A percentile compares a stretch with the other conserved stretches of the same genome.
These are phyloP conservation scores for Mesoligia furuncula DNA, from an alignment of 2,888 invertebrate species.

Conservation along the genomic window DNA sequence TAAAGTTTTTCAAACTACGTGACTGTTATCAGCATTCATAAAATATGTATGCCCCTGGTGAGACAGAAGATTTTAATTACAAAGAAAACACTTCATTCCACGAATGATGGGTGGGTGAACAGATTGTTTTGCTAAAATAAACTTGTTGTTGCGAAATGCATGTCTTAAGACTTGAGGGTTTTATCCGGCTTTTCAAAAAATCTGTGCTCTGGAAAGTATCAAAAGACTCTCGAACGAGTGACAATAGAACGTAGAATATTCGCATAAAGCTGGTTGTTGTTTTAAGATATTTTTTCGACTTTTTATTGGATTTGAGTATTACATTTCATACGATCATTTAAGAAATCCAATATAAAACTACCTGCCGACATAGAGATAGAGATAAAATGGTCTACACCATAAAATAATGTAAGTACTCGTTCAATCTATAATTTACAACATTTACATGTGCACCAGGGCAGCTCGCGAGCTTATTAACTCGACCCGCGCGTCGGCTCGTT, in stretches of 20 bases:
- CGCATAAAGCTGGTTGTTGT: not conserved
- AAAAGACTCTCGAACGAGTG: not conserved
- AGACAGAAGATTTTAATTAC: not conserved
- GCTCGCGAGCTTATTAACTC: constrained; percentile 16
- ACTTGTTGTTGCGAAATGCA: constrained; percentile 27
- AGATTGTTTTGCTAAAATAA: constrained; percentile 20
- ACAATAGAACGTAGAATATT: not conserved
- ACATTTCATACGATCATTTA: not conserved
- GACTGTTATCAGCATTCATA: not conserved
- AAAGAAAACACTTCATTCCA: not conserved
- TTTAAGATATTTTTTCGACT: not conserved
- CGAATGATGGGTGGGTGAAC: constrained; percentile 2
- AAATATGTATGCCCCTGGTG: not conserved
- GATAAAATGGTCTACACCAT: not conserved
- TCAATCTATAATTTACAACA: not conserved
- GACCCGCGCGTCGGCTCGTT: constrained; percentile 8
- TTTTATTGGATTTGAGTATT: not conserved
- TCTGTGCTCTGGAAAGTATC: not conserved
- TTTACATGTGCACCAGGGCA: not conserved
- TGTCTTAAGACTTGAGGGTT: constrained; percentile 11
- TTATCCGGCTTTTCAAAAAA: not conserved
- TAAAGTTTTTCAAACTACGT: not conserved
- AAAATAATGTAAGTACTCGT: not conserved
- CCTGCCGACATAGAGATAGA: not conserved
- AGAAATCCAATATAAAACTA: not conserved